Percentiles rank a stretch among this genome's conserved stretches.
Conservation (phyloP, 1,140 invertebrate genomes). For the Chionoecetes opilio region DNA sequence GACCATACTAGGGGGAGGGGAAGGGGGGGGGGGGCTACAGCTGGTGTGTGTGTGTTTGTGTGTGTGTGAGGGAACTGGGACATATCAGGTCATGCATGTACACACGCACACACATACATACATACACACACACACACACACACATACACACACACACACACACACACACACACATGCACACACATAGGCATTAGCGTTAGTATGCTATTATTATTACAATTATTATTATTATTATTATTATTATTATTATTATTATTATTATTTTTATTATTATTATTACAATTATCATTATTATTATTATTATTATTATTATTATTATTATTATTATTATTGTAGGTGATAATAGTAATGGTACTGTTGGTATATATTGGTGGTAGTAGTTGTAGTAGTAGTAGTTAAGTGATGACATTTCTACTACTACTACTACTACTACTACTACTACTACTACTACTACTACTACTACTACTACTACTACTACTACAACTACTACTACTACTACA, state of each 20-base stretch:
- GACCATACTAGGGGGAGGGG: not conserved
- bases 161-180: no score
- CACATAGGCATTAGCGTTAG: no score
- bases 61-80: not conserved
- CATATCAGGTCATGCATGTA: not conserved
- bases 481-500: no score
- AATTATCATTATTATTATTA: not conserved
- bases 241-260: constrained; percentile 28
- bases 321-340: not conserved
- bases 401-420: no score
- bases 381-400: no score
- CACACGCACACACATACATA: not conserved
- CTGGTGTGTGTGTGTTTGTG: constrained; percentile 16
- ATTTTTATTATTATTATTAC: not conserved
- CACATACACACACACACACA: no score
- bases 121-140: no score
- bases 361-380: no score
- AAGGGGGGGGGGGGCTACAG: not conserved
- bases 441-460: not conserved
- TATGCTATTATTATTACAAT: no score
- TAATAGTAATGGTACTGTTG: not conserved
- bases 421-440: not conserved
- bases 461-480: not conserved
- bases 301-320: constrained; percentile 42
- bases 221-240: not conserved